These are phyloP conservation scores for Orthonevra nobilis DNA, from an alignment of 2,888 invertebrate species.

Conservation along the genomic window DNA sequence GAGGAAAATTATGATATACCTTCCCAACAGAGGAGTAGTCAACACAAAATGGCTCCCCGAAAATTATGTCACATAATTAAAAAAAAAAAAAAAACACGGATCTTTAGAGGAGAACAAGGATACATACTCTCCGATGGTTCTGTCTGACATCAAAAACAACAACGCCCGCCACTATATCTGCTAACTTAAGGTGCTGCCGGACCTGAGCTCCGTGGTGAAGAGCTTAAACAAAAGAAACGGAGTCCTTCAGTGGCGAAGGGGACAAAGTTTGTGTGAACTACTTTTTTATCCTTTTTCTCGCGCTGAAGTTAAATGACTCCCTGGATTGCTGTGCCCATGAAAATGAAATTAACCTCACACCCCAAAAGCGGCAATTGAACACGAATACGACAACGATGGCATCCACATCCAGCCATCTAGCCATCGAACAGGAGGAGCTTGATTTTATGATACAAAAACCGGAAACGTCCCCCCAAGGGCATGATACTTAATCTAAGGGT, in stretches of 20 bases:
- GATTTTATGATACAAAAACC: constrained; percentile 26
- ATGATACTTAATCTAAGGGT: constrained; percentile 46
- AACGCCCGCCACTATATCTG: no score
- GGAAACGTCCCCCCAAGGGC: constrained; percentile 22
- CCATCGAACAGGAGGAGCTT: constrained; percentile 22
- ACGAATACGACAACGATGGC: constrained; percentile 51
- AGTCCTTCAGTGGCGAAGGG: constrained; percentile 14
- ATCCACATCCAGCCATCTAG: no score
- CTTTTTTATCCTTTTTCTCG: constrained; percentile 47
- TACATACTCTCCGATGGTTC: constrained; percentile 27
- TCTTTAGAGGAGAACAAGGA: constrained; percentile 53
- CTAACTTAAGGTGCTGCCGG: constrained; percentile 24
- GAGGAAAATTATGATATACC: background rate
- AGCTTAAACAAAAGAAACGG: constrained; percentile 37
- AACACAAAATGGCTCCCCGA: no score
- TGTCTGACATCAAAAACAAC: constrained; percentile 14
- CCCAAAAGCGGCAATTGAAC: constrained; percentile 46
- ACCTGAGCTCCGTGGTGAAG: no score
- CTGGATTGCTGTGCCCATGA: constrained; percentile 37
- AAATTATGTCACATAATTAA: constrained; percentile 58
- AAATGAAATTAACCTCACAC: constrained; percentile 58
- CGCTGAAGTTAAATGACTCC: constrained; percentile 49
- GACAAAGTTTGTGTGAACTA: constrained; percentile 50
- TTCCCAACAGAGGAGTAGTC: constrained; percentile 8
- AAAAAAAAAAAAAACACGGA: constrained; percentile 53